These are phyloP conservation scores for Iguana delicatissima DNA, from an alignment of 2,797 vertebrate genomes.

Conservation along the genomic window DNA sequence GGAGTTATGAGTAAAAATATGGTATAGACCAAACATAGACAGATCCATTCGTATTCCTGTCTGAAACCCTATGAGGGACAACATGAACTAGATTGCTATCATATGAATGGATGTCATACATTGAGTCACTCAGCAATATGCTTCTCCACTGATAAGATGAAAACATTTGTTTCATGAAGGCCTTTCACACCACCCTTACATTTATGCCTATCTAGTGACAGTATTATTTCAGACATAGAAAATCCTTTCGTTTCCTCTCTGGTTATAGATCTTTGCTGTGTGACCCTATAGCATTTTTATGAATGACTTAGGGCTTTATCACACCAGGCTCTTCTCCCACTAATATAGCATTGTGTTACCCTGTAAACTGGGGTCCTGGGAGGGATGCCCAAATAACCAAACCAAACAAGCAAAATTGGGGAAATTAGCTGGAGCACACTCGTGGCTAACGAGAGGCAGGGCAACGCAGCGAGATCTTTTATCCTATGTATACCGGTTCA, in stretches of 20 bases:
- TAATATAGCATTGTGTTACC: too few species aligned
- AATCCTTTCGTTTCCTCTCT: not conserved
- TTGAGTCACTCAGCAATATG: not conserved
- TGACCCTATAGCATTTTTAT: too few species aligned
- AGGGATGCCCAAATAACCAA: too few species aligned
- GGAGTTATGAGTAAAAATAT: not conserved
- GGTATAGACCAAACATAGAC: not conserved
- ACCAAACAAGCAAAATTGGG: too few species aligned
- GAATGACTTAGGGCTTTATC: too few species aligned
- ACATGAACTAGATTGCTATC: not conserved
- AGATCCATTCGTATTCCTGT: not conserved
- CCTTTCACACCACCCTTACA: rapidly evolving
- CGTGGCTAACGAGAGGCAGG: too few species aligned
- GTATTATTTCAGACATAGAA: constrained; percentile 1
- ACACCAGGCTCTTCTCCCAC: too few species aligned
- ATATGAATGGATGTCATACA: not conserved
- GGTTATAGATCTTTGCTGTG: not conserved
- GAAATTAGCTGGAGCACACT: too few species aligned
- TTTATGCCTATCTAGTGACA: rapidly evolving
- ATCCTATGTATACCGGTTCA: too few species aligned
- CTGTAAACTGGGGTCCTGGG: too few species aligned
- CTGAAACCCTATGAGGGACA: not conserved
- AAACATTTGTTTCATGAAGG: not conserved
- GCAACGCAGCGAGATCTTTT: too few species aligned
- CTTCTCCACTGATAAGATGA: not conserved